Percentiles rank a stretch among this genome's conserved stretches.
Evolutionary conservation across 1,140 invertebrate species (phyloP).

Genomic region (Drosophila sp.): DNA sequence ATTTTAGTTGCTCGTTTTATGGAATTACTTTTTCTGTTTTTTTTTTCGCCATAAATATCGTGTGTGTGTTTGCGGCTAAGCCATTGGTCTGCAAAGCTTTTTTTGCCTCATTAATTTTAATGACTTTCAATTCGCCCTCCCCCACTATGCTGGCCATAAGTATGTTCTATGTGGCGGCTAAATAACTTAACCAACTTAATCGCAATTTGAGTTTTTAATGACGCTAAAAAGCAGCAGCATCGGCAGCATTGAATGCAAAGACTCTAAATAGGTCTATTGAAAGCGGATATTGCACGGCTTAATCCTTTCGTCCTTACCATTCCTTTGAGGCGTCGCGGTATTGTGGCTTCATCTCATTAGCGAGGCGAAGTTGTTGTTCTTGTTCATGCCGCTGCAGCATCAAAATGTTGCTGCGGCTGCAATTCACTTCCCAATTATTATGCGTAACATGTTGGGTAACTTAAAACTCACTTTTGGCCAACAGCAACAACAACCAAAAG

Average conservation of each 20-base stretch:
- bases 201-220: slow-evolving; percentile 53
- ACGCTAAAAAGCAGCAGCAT: slow-evolving; percentile 38
- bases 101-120: slow-evolving; percentile 78
- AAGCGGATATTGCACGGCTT: not conserved
- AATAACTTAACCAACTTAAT: slow-evolving; percentile 31
- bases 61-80: not conserved
- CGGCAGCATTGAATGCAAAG: slow-evolving; percentile 8
- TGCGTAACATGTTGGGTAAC: slow-evolving; percentile 73
- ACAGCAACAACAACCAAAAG: slow-evolving; percentile 66
- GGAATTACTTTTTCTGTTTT: slow-evolving; percentile 7
- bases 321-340: not conserved
- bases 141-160: not conserved
- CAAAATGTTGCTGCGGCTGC: slow-evolving; percentile 37
- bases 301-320: not conserved
- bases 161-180: slow-evolving; percentile 3
- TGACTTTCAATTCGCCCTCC: slow-evolving; percentile 47
- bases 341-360: slow-evolving; percentile 15
- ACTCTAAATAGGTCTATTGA: not conserved
- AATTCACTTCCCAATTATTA: slow-evolving; percentile 64
- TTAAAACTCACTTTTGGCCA: slow-evolving; percentile 44
- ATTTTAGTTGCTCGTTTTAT: slow-evolving; percentile 8
- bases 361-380: slow-evolving; percentile 21
- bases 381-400: not conserved
- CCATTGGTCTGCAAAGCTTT: not conserved
- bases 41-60: not conserved